These are phyloP conservation scores for Notechis scutatus DNA, from an alignment of 2,113 vertebrate genomes.

Conservation along the genomic window DNA sequence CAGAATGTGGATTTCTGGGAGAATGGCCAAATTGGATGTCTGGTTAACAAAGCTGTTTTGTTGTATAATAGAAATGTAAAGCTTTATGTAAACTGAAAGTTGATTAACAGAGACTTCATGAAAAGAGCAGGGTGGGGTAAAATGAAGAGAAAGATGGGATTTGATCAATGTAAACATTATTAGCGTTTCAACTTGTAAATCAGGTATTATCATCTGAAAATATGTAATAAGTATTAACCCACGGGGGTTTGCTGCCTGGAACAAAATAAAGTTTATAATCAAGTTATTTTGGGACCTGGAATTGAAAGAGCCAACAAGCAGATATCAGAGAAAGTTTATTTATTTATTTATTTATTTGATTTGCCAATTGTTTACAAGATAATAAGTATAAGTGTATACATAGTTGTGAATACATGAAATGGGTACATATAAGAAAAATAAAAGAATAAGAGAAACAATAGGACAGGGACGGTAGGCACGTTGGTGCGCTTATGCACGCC, in stretches of 20 bases:
- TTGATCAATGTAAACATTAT: not conserved
- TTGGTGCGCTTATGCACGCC: too few species aligned
- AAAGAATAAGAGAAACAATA: too few species aligned
- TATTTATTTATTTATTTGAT: too few species aligned
- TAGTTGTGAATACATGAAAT: too few species aligned
- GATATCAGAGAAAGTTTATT: not conserved
- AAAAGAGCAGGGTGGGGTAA: not conserved
- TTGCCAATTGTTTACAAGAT: too few species aligned
- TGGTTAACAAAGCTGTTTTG: not conserved
- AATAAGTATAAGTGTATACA: too few species aligned
- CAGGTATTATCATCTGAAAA: not conserved
- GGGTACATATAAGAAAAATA: too few species aligned
- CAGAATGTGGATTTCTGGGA: not conserved
- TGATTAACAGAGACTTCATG: not conserved
- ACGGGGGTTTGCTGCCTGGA: not conserved
- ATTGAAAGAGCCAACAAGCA: not conserved
- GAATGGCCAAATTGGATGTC: constrained; percentile 5
- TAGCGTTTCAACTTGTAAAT: not conserved
- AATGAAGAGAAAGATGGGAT: not conserved
- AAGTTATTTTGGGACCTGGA: not conserved
- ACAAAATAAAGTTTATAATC: not conserved
- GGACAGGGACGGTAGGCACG: too few species aligned
- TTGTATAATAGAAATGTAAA: not conserved
- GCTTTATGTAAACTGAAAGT: not conserved
- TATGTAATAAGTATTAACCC: not conserved